These are phyloP conservation scores for Harpagifer antarcticus DNA, from an alignment of 2,797 vertebrate species.

Conservation along the genomic window DNA sequence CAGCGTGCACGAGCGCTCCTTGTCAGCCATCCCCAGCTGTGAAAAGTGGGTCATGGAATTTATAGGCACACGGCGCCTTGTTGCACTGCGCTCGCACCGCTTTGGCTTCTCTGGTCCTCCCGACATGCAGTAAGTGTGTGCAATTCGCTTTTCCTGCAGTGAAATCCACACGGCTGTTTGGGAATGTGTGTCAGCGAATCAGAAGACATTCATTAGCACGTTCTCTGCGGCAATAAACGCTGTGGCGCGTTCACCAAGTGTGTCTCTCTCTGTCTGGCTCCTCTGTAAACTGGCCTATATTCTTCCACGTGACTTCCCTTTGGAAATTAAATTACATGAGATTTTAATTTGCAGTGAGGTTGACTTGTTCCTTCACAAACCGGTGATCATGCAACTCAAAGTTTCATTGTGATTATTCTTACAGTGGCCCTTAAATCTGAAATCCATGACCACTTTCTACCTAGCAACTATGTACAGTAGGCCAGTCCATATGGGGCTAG, in stretches of 20 bases:
- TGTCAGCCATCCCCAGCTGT: conserved; percentile 77
- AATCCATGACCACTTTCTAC: conserved; percentile 52
- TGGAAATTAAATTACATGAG: conserved; percentile 3
- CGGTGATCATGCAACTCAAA: conserved; percentile 17
- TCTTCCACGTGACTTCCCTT: conserved; percentile 45
- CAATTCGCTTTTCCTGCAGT: conserved; percentile 49
- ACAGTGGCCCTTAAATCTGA: conserved; percentile 8
- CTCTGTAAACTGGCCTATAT: conserved; percentile 35
- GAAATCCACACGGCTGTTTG: conserved; percentile 55
- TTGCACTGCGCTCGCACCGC: conserved; percentile 18
- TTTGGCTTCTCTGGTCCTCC: conserved; percentile 15
- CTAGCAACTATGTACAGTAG: conserved; percentile 74
- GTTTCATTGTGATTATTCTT: neutral
- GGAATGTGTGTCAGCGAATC: conserved; percentile 55
- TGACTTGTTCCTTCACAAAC: conserved; percentile 21
- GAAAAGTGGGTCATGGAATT: conserved; percentile 86
- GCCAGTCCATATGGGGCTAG: conserved; percentile 68
- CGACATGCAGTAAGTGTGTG: conserved; percentile 29
- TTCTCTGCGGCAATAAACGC: conserved; percentile 35
- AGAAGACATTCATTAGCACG: conserved; percentile 40
- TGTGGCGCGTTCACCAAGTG: neutral
- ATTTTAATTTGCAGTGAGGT: conserved; percentile 11
- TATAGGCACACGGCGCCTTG: conserved; percentile 78
- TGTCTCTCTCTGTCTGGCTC: conserved; percentile 26
- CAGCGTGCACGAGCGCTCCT: conserved; percentile 67